Base-by-base conservation (phyloP, 2,113 vertebrate species). In the Bolborhynchus lineola region DNA sequence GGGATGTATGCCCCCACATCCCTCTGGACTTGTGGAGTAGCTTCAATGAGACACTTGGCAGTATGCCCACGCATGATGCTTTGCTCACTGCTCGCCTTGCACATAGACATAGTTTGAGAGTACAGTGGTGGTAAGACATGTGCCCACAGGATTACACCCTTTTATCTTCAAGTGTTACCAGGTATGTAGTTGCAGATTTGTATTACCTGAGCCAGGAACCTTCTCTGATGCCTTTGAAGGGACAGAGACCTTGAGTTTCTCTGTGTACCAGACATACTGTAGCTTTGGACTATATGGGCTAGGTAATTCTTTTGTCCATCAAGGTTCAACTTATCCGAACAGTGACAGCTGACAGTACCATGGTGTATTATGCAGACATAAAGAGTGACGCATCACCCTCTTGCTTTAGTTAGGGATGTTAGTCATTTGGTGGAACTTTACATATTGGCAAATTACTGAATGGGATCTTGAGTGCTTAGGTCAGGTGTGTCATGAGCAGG, bases 321-420 rank as follows among this genome's bases (percentile, higher is more conserved):
- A n/a, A 46, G 19, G 33, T 41, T 76, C 7, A 55, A 21, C 15
- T 80, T 83, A 72, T 1, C 44, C 31, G 26, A 18, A 69, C 24
- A 80, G 47, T 7, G 28, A 9, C 18, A 79, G 39, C 28, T 68
- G 67, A 17, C 16, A 17, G 37, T 59, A 37, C 14, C 8, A 3
- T 37, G 23, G 23, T 69, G 33, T 60, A 1, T 64, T 65, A 35
- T 2, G 5, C 33, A 41, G 49, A 26, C 0, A 0, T 18, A 63
- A 67, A 59, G 35, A 8, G 55, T 67, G 37, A 19, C 4, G 1
- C 25, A 37, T 70, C 37, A 28, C 28, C 25, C 5, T 72, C 20
- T 59, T 67, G 35, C 20, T 94, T 87, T 65, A 42, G 5, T 76
- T 82, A 50, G 62, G 50, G 29, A 25, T 49, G 33, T 26, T 0